Conservation (phyloP, 1,140 invertebrate genomes). For the Megathymus violae region DNA sequence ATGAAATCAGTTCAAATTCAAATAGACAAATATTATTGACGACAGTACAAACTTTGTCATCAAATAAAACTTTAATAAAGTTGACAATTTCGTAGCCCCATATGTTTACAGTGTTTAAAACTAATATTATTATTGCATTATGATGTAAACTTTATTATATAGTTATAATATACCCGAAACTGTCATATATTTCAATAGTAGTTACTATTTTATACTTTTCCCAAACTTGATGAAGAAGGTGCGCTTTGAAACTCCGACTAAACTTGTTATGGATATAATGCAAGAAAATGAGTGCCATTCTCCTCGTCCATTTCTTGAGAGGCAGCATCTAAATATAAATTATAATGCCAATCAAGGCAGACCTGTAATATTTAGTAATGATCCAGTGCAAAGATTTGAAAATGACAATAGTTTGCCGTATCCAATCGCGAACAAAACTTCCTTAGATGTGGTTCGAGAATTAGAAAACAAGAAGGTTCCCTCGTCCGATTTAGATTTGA, state of each 20-base stretch:
- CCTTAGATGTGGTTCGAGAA: slow-evolving; percentile 39
- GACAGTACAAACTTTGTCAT: background rate
- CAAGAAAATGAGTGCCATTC: slow-evolving; percentile 68
- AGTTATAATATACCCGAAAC: no score
- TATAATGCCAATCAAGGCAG: slow-evolving; percentile 6
- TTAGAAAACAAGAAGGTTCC: slow-evolving; percentile 47
- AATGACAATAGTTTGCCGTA: slow-evolving; percentile 63
- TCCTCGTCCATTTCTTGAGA: slow-evolving; percentile 65
- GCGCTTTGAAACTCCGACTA: slow-evolving; percentile 64
- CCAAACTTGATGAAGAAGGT: slow-evolving; percentile 77
- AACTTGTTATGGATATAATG: slow-evolving; percentile 46
- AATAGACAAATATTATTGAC: no score
- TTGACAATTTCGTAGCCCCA: no score
- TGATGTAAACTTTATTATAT: slow-evolving; percentile 3
- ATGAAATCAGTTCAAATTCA: no score
- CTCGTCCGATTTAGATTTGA: slow-evolving; percentile 69
- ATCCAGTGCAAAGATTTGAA: slow-evolving; percentile 64
- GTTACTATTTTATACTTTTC: no score
- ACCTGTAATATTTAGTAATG: slow-evolving; percentile 50
- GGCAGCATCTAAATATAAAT: slow-evolving; percentile 40
- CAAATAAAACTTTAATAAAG: slow-evolving; percentile 1
- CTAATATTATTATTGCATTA: slow-evolving; percentile 8
- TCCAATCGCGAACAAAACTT: slow-evolving; percentile 56
- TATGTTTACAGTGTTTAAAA: slow-evolving; percentile 9
- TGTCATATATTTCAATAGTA: no score